Evolutionary conservation across 2,113 vertebrate genomes (phyloP).

Genomic region (Lamprologus sp.): DNA sequence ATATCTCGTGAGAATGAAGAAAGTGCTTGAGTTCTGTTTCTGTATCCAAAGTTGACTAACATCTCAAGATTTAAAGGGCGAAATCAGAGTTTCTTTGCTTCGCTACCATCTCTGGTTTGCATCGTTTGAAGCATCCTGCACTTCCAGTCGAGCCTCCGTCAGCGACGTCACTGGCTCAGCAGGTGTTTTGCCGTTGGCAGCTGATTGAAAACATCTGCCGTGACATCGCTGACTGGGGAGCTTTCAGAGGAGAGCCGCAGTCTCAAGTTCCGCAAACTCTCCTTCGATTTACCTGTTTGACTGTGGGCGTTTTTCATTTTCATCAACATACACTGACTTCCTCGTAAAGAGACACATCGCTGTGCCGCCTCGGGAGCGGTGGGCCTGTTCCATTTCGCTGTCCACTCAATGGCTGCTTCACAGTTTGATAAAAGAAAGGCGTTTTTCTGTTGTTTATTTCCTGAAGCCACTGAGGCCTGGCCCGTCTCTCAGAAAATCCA

Average conservation of each 20-base stretch:
- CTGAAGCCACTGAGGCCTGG: slow-evolving; percentile 21
- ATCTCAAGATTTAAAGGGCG: background rate
- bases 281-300: background rate
- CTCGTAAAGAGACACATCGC: slow-evolving; percentile 4
- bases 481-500: slow-evolving; percentile 23
- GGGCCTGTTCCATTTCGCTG: slow-evolving; percentile 9
- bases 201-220: slow-evolving; percentile 14
- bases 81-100: background rate
- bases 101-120: background rate
- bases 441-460: background rate
- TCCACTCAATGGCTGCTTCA: slow-evolving; percentile 6
- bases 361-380: background rate
- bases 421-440: background rate
- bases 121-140: background rate
- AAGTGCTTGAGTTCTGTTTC: background rate
- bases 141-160: background rate
- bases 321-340: background rate
- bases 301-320: background rate
- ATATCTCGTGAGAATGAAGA: background rate
- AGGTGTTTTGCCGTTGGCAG: slow-evolving; percentile 21
- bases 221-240: slow-evolving; percentile 12
- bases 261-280: background rate
- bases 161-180: slow-evolving; percentile 15
- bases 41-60: background rate
- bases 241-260: background rate